phyloP scores from a whole-genome alignment of 2,797 vertebrate species.

The Semaprochilodus insignis region DNA sequence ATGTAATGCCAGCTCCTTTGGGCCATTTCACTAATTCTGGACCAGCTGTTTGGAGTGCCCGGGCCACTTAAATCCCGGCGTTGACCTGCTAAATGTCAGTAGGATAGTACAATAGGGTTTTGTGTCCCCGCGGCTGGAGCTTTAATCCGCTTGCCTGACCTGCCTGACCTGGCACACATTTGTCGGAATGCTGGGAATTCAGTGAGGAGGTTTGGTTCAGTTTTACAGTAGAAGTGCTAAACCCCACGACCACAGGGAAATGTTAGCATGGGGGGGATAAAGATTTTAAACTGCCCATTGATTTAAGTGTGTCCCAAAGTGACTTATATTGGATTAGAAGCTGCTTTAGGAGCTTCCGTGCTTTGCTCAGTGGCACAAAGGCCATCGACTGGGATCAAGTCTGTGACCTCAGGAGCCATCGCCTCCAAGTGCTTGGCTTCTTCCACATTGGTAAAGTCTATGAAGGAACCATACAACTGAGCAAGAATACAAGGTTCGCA shows the following conservation, averaged over 20 bases:
- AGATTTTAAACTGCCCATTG: background rate
- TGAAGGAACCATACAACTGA: background rate
- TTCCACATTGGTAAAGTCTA: background rate
- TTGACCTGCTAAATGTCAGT: constrained; percentile 61
- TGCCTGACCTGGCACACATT: constrained; percentile 61
- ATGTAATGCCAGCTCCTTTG: background rate
- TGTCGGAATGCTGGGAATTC: constrained; percentile 43
- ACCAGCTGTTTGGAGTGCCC: constrained; percentile 21
- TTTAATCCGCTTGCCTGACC: constrained; percentile 60
- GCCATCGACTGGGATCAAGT: background rate
- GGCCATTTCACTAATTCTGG: background rate
- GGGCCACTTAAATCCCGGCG: constrained; percentile 5
- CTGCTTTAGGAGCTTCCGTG: background rate
- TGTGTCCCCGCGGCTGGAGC: constrained; percentile 26
- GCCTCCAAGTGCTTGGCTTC: background rate
- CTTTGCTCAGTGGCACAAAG: background rate
- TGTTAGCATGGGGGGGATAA: background rate
- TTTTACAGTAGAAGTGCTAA: constrained; percentile 43
- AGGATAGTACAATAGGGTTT: constrained; percentile 50
- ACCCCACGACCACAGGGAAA: constrained; percentile 2
- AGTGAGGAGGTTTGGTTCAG: constrained; percentile 61
- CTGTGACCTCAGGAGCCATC: background rate
- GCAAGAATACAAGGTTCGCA: background rate
- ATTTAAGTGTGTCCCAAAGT: constrained; percentile 43
- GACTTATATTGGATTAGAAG: background rate